These are phyloP conservation scores for Spermophilus dauricus DNA, from an alignment of 2,113 vertebrate genomes.

Conservation along the genomic window DNA sequence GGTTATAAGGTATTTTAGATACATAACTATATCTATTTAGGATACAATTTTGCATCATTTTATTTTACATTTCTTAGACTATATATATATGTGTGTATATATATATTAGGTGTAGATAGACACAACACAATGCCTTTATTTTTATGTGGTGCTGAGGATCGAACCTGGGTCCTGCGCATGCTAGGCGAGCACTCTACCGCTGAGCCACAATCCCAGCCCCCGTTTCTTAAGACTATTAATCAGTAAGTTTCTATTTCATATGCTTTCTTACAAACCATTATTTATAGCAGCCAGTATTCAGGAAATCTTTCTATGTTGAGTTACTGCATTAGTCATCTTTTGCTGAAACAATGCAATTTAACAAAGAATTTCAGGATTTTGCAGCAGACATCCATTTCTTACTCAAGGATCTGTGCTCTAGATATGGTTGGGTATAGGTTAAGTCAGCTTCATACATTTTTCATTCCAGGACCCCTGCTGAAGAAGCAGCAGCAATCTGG, in stretches of 20 bases:
- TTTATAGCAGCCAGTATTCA: background rate
- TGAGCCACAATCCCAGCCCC: no score
- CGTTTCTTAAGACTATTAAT: background rate
- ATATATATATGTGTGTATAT: no score
- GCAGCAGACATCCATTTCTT: background rate
- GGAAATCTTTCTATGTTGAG: background rate
- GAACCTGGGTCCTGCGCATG: no score
- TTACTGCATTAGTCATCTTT: background rate
- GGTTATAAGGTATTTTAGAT: background rate
- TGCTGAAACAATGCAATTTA: background rate
- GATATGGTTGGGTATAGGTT: background rate
- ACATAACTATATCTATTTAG: background rate
- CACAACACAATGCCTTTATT: no score
- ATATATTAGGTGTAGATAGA: no score
- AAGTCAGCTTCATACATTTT: background rate
- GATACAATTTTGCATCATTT: background rate
- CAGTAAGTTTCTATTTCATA: slow-evolving; percentile 41
- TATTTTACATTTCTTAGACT: slow-evolving; percentile 21
- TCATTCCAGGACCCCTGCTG: background rate
- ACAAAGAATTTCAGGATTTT: background rate
- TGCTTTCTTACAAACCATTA: background rate
- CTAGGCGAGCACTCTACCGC: no score
- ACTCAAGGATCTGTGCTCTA: background rate
- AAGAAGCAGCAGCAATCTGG: background rate
- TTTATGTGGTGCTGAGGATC: no score